Percentiles rank a stretch among this genome's conserved stretches.
These are phyloP conservation scores for Capromys pilorides DNA, from an alignment of 2,797 vertebrate genomes.

Conservation along the genomic window DNA sequence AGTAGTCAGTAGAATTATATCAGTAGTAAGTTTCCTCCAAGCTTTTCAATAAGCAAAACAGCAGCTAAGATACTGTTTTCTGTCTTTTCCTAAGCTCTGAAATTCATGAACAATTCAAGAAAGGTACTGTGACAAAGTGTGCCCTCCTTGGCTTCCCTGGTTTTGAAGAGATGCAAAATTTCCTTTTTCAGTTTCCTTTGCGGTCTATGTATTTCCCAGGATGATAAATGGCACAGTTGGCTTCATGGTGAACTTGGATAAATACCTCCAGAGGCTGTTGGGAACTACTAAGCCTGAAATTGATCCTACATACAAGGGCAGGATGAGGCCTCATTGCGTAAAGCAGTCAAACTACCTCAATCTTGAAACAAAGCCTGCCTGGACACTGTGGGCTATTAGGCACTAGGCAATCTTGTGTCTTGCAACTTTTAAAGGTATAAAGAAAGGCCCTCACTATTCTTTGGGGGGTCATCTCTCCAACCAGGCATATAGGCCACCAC, in stretches of 20 bases:
- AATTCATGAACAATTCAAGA: neutral
- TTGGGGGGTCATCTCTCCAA: too few species aligned
- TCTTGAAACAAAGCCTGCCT: too few species aligned
- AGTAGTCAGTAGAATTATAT: neutral
- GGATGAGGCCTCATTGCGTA: too few species aligned
- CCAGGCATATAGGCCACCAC: too few species aligned
- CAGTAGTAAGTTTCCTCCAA: neutral
- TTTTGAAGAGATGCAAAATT: slow-evolving; percentile 17
- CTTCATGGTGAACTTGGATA: slow-evolving; percentile 49
- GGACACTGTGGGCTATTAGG: too few species aligned
- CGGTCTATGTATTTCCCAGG: slow-evolving; percentile 34
- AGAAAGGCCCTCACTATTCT: too few species aligned
- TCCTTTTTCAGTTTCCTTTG: slow-evolving; percentile 58
- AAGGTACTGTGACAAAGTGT: neutral
- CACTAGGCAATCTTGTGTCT: too few species aligned
- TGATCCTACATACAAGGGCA: too few species aligned
- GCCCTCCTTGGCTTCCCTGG: slow-evolving; percentile 54
- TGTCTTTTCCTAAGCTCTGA: slow-evolving; percentile 9
- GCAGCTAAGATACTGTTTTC: neutral
- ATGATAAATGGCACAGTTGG: slow-evolving; percentile 55
- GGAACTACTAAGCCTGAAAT: too few species aligned
- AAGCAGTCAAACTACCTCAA: too few species aligned
- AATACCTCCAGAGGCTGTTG: neutral
- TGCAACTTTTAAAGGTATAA: too few species aligned
- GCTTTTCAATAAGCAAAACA: neutral